A percentile compares a stretch with the other conserved stretches of the same genome.
Conservation (phyloP, 2,797 vertebrate genomes). For the Syndactyla subalaris region DNA sequence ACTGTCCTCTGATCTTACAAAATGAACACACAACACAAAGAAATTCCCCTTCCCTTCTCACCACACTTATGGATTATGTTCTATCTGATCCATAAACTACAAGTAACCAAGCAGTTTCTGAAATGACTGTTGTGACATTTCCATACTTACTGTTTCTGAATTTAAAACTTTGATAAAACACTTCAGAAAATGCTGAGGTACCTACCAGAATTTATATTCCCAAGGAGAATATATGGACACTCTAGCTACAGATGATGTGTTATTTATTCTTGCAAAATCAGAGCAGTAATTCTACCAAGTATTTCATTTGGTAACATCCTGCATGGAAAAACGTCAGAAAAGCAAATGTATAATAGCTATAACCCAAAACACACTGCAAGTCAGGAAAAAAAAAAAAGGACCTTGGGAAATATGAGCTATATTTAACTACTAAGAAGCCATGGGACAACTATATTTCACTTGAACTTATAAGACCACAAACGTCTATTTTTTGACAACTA, state of each 20-base stretch:
- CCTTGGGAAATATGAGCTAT: neutral
- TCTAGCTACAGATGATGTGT: neutral
- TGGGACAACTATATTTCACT: slow-evolving; percentile 28
- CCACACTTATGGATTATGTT: neutral
- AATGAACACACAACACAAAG: neutral
- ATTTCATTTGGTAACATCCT: neutral
- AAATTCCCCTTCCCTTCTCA: neutral
- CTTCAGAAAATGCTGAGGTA: neutral
- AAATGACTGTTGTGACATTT: neutral
- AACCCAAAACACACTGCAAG: neutral
- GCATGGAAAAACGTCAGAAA: neutral
- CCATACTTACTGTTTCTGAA: neutral
- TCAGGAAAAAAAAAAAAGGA: neutral
- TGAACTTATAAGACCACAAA: neutral
- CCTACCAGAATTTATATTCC: neutral
- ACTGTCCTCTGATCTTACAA: neutral
- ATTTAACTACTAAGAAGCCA: slow-evolving; percentile 18
- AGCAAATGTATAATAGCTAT: neutral
- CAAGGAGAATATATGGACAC: neutral
- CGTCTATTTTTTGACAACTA: slow-evolving; percentile 7
- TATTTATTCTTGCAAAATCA: slow-evolving; percentile 8
- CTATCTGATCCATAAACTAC: neutral
- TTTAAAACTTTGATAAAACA: neutral
- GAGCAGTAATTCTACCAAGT: neutral
- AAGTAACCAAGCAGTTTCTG: neutral